Evolutionary conservation across 2,797 vertebrate genomes (phyloP).

Genomic region (Tadarida brasiliensis): DNA sequence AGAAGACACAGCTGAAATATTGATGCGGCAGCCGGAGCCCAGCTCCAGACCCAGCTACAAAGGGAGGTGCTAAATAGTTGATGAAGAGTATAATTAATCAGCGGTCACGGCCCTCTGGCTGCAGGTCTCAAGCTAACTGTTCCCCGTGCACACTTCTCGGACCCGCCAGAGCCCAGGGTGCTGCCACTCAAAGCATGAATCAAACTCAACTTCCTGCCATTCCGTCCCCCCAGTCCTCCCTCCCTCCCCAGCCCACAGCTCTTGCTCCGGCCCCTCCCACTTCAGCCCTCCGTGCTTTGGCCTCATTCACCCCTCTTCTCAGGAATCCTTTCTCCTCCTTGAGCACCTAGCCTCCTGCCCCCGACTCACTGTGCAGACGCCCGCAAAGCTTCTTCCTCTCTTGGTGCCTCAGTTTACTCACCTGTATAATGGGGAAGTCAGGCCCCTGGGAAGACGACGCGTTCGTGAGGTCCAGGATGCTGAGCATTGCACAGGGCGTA

Average conservation of each 20-base stretch:
- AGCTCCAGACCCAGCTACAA: neutral
- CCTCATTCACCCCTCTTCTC: neutral
- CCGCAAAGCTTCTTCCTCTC: neutral
- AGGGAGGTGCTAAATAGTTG: slow-evolving; percentile 46
- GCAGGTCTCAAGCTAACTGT: neutral
- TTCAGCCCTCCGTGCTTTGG: rapidly evolving
- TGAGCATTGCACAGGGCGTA: rapidly evolving
- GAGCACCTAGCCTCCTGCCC: neutral
- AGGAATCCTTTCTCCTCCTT: neutral
- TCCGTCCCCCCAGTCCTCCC: neutral
- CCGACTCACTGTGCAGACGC: neutral
- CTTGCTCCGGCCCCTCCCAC: rapidly evolving
- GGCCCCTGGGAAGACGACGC: neutral
- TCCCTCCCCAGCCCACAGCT: neutral
- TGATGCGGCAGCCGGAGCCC: neutral
- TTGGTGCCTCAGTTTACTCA: neutral
- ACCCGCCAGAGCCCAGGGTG: neutral
- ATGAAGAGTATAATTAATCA: neutral
- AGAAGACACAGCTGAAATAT: slow-evolving; percentile 57
- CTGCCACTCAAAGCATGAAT: neutral
- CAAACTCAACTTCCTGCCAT: neutral
- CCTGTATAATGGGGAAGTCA: neutral
- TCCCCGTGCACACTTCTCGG: neutral
- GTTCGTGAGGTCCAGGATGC: neutral
- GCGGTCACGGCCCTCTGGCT: neutral